Percentiles rank a stretch among this genome's conserved stretches.
Conservation (phyloP, 2,113 vertebrate genomes). For the Craseonycteris thonglongyai region DNA sequence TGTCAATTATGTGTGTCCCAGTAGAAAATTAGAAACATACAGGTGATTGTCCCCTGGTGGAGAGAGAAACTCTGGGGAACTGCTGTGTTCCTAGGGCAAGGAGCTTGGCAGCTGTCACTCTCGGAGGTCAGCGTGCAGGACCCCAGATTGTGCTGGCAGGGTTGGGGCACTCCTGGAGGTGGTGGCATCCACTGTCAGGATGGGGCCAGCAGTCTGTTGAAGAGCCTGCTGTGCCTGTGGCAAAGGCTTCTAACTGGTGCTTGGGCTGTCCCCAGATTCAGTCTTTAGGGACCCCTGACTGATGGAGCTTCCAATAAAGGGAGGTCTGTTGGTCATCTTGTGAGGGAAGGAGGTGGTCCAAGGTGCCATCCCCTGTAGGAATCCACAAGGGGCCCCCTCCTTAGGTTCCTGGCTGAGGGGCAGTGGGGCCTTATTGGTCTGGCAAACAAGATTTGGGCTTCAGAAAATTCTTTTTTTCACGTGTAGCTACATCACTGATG, state of each 20-base stretch:
- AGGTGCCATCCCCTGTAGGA: not conserved
- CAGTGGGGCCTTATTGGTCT: too few species aligned
- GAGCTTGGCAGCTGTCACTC: not conserved
- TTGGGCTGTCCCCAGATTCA: not conserved
- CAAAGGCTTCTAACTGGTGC: not conserved
- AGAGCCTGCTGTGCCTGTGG: not conserved
- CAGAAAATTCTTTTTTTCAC: not conserved
- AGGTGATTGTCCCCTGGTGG: not conserved
- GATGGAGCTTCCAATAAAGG: not conserved
- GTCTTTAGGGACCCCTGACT: not conserved
- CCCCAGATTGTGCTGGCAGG: not conserved
- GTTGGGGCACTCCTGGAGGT: not conserved
- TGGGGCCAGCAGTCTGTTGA: too few species aligned
- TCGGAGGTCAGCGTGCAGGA: not conserved
- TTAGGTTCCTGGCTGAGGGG: not conserved
- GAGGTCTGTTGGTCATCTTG: too few species aligned
- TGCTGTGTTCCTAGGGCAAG: not conserved
- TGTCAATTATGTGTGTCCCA: not conserved
- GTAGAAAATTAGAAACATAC: not conserved
- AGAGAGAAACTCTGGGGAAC: not conserved
- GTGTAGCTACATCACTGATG: not conserved
- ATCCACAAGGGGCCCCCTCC: too few species aligned
- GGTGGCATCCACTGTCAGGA: not conserved
- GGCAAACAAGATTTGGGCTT: not conserved
- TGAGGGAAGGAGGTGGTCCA: too few species aligned